Evolutionary conservation across 1,140 invertebrate genomes (phyloP).

Genomic region (Aphis gossypii): DNA sequence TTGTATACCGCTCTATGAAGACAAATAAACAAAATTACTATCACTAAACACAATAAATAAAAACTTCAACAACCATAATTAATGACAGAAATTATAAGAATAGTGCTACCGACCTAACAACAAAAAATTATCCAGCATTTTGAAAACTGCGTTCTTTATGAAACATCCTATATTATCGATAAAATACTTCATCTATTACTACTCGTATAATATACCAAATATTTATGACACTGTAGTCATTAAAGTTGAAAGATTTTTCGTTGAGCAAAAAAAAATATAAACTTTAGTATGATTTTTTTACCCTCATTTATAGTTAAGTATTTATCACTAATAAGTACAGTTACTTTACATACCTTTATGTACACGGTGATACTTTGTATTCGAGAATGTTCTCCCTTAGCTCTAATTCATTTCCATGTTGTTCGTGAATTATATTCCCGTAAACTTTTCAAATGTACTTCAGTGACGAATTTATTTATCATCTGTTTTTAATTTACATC

Average conservation of each 20-base stretch:
- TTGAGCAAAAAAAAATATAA: background rate
- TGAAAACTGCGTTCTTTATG: no score
- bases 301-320: background rate
- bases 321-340: conserved; percentile 17
- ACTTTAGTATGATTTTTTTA: background rate
- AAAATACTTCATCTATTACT: background rate
- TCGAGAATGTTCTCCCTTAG: background rate
- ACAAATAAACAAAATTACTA: no score
- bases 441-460: conserved; percentile 1
- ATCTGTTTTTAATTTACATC: background rate
- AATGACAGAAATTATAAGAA: no score
- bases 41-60: no score
- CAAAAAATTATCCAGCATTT: no score
- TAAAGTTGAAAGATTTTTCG: background rate
- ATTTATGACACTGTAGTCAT: background rate
- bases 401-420: background rate
- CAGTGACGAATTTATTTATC: background rate
- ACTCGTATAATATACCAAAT: background rate
- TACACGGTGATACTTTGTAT: background rate
- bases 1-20: no score
- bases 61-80: no score
- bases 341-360: background rate
- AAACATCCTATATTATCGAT: background rate
- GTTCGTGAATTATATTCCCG: background rate
- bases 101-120: no score